A percentile compares a stretch with the other conserved stretches of the same genome.
These are phyloP conservation scores for Corythornis cristatus DNA, from an alignment of 2,113 vertebrate species.

Conservation along the genomic window DNA sequence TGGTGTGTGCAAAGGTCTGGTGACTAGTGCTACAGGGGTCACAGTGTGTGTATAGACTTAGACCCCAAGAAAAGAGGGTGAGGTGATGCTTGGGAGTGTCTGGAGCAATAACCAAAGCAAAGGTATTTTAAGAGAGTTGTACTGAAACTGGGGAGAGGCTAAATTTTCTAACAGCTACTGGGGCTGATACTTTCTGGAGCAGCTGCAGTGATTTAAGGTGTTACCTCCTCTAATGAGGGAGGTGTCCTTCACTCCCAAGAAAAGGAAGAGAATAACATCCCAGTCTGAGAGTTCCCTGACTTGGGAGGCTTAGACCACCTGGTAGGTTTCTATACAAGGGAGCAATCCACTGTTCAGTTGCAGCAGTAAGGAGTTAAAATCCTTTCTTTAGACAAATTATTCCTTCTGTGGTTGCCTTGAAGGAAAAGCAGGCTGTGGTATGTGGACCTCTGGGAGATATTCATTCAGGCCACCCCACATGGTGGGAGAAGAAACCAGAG, in stretches of 20 bases:
- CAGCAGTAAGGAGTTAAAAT: slow-evolving; percentile 44
- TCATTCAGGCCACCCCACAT: slow-evolving; percentile 24
- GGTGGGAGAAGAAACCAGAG: background rate
- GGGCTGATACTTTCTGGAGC: background rate
- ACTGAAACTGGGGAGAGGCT: background rate
- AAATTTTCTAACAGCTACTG: background rate
- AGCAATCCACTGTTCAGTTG: background rate
- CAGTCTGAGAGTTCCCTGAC: background rate
- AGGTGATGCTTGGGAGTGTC: background rate
- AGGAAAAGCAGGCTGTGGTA: slow-evolving; percentile 38
- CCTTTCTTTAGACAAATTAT: slow-evolving; percentile 51
- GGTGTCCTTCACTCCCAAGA: background rate
- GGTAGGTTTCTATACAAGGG: background rate
- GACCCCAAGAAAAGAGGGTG: background rate
- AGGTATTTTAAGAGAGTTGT: background rate
- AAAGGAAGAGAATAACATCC: background rate
- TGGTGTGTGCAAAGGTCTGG: background rate
- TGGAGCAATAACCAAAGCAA: background rate
- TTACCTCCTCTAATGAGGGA: background rate
- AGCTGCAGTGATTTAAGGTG: background rate
- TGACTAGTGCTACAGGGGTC: background rate
- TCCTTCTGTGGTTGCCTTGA: slow-evolving; percentile 45
- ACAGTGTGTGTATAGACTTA: background rate
- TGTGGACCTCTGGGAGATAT: slow-evolving; percentile 36
- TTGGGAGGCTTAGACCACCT: background rate